These are phyloP conservation scores for Chelmon rostratus DNA, from an alignment of 2,797 vertebrate species.

Conservation along the genomic window DNA sequence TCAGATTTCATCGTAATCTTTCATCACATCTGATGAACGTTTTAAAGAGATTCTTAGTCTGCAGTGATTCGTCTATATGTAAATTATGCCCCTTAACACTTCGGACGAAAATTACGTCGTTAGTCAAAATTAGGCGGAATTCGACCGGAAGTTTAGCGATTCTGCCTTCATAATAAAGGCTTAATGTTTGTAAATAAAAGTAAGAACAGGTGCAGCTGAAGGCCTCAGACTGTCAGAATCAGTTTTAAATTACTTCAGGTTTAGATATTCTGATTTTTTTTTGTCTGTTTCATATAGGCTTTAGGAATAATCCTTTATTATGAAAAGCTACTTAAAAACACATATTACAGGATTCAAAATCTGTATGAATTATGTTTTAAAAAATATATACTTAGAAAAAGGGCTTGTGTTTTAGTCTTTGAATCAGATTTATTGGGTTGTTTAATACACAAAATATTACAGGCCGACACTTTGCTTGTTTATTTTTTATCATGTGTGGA, in stretches of 20 bases:
- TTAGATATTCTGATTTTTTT: neutral
- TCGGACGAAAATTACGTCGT: neutral
- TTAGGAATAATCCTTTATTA: too few species aligned
- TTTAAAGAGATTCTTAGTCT: too few species aligned
- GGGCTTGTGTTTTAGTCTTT: neutral
- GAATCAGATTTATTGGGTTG: too few species aligned
- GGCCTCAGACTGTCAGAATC: neutral
- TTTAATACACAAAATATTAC: neutral
- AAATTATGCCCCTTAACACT: neutral
- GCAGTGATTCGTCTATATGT: neutral
- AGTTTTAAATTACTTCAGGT: neutral
- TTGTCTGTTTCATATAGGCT: neutral
- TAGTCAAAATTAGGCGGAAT: neutral
- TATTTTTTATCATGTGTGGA: too few species aligned
- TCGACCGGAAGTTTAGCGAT: constrained; percentile 27
- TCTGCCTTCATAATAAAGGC: constrained; percentile 56
- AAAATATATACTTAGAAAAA: neutral
- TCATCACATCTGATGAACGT: too few species aligned
- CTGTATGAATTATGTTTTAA: too few species aligned
- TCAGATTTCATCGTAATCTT: too few species aligned
- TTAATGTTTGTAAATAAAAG: neutral
- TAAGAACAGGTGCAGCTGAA: neutral
- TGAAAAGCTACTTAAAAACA: neutral
- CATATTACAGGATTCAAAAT: neutral
- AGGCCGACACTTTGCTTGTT: too few species aligned